phyloP scores from a whole-genome alignment of 2,113 vertebrate genomes.

The Panurus biarmicus region DNA sequence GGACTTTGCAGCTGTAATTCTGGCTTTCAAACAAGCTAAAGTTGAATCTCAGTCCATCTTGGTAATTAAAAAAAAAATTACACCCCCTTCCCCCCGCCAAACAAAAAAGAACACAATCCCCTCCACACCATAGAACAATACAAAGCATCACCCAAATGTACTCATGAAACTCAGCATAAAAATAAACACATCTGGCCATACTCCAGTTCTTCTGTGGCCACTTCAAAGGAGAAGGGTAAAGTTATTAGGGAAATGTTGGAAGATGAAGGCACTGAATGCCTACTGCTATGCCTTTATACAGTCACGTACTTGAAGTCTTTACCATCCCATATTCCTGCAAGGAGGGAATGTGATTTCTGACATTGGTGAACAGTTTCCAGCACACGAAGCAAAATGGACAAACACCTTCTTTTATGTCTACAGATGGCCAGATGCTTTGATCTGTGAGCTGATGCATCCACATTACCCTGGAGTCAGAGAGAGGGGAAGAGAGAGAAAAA shows the following conservation, averaged over 20 bases:
- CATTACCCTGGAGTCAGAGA: not conserved
- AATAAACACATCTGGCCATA: not conserved
- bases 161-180: not conserved
- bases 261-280: not conserved
- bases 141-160: not conserved
- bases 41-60: not conserved
- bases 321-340: not conserved
- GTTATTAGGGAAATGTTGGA: not conserved
- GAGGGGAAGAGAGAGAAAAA: not conserved
- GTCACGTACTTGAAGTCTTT: not conserved
- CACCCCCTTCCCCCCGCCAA: not conserved
- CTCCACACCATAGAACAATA: not conserved
- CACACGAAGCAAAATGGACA: not conserved
- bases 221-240: not conserved
- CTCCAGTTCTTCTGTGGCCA: not conserved
- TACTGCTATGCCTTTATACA: not conserved
- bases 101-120: fast-evolving
- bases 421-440: slow-evolving; percentile 27
- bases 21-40: not conserved
- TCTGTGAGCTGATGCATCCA: slow-evolving; percentile 22
- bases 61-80: not conserved
- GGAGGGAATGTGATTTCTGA: not conserved
- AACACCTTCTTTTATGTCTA: slow-evolving; percentile 6
- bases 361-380: not conserved
- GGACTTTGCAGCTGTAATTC: not conserved